Percentiles rank a stretch among this genome's conserved stretches.
phyloP scores from a whole-genome alignment of 2,888 invertebrate genomes.

The Apantesis nais region DNA sequence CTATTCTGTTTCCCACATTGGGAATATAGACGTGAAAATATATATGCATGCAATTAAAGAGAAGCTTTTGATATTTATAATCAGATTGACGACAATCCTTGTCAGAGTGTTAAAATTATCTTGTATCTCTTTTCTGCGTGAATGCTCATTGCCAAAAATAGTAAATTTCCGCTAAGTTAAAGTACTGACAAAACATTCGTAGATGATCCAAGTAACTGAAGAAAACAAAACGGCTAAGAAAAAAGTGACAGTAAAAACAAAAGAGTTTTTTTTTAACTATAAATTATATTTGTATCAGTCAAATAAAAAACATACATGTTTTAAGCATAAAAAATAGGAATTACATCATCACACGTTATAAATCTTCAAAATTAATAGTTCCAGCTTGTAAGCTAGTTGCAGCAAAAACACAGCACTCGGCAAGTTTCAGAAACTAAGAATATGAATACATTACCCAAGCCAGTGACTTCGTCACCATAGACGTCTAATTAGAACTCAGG shows the following conservation, averaged over 20 bases:
- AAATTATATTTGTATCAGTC: too few relatives aligned
- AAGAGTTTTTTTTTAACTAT: not conserved
- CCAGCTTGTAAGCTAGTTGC: not conserved
- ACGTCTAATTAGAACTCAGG: conserved; percentile 70
- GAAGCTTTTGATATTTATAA: not conserved
- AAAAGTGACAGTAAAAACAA: not conserved
- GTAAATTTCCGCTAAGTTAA: conserved; percentile 18
- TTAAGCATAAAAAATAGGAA: too few relatives aligned
- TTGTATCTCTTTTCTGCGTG: too few relatives aligned
- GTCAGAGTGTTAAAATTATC: too few relatives aligned
- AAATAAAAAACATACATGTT: not conserved
- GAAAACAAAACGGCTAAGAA: not conserved
- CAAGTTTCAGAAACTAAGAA: conserved; percentile 29
- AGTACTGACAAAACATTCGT: not conserved
- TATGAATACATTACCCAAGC: conserved; percentile 39
- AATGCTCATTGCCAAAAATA: conserved; percentile 8
- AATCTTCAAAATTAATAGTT: not conserved
- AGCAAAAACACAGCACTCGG: conserved; percentile 32
- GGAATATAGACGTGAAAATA: too few relatives aligned
- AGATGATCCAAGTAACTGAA: not conserved
- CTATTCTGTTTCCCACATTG: too few relatives aligned
- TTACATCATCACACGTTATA: not conserved
- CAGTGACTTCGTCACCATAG: conserved; percentile 42
- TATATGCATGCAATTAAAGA: not conserved
- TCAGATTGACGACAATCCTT: not conserved